phyloP scores from a whole-genome alignment of 2,113 vertebrate genomes.

The Calypte anna region DNA sequence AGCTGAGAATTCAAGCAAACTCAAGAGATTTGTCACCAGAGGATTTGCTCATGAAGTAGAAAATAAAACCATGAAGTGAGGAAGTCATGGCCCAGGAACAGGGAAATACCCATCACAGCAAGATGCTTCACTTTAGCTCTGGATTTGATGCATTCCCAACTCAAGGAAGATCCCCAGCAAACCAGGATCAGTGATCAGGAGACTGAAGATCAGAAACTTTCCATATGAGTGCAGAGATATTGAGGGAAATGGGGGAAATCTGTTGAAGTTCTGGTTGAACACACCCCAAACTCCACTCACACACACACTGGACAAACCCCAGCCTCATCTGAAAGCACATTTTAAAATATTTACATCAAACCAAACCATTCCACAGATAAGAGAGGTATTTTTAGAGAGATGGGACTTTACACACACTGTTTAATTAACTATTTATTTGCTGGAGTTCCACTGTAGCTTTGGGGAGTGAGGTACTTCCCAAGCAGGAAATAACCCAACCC shows the following conservation, averaged over 20 bases:
- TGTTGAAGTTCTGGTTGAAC: background rate
- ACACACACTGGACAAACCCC: background rate
- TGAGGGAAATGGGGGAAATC: background rate
- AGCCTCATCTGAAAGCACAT: background rate
- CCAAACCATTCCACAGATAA: background rate
- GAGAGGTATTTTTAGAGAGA: background rate
- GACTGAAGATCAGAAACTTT: background rate
- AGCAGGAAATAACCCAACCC: background rate
- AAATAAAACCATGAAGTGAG: background rate
- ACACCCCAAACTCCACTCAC: background rate
- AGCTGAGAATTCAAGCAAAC: background rate
- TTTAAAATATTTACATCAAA: conserved; percentile 19
- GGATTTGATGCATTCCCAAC: background rate
- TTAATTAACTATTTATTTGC: background rate
- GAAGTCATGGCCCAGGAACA: background rate
- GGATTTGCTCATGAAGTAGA: background rate
- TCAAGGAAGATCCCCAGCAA: background rate
- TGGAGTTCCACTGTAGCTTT: background rate
- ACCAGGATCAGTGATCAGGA: background rate
- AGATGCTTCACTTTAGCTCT: background rate
- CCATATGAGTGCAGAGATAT: accelerated
- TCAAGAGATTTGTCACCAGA: background rate
- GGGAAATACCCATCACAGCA: background rate
- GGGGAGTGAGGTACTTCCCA: background rate
- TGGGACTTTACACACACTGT: background rate